Evolutionary conservation across 2,797 vertebrate genomes (phyloP).

Genomic region (Lepidocolaptes lacrymiger): DNA sequence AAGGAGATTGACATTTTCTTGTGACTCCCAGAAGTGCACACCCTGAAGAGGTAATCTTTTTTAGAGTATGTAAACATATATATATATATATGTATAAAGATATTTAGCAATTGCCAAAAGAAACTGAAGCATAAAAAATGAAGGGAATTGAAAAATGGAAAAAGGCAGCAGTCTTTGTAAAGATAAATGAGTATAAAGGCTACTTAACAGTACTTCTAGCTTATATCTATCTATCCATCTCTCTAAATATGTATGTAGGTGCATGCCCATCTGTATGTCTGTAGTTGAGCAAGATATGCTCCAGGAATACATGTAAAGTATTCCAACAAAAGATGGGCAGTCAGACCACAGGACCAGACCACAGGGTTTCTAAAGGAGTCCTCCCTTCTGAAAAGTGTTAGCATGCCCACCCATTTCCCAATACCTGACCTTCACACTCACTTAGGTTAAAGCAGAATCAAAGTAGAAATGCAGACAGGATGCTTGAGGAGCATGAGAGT

Average conservation of each 20-base stretch:
- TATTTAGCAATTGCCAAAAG: not conserved
- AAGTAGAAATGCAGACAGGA: not conserved
- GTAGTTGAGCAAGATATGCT: not conserved
- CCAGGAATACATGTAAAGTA: fast-evolving
- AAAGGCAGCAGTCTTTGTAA: not conserved
- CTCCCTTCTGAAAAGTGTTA: not conserved
- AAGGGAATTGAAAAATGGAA: not conserved
- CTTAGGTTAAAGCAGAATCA: not conserved
- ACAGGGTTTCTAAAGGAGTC: fast-evolving
- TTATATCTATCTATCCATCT: not conserved
- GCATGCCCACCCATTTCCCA: fast-evolving
- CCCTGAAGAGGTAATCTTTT: not conserved
- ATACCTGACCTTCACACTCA: not conserved
- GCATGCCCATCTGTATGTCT: fast-evolving
- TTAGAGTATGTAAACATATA: not conserved
- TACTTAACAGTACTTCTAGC: not conserved
- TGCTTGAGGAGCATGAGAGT: fast-evolving
- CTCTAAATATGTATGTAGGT: not conserved
- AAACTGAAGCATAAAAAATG: not conserved
- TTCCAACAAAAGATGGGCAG: not conserved
- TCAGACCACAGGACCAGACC: not conserved
- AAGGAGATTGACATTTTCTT: not conserved
- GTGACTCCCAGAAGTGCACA: not conserved
- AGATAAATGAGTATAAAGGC: not conserved
- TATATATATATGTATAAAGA: not conserved